These are phyloP conservation scores for Ylistrum balloti DNA, from an alignment of 1,140 invertebrate genomes.

Conservation along the genomic window DNA sequence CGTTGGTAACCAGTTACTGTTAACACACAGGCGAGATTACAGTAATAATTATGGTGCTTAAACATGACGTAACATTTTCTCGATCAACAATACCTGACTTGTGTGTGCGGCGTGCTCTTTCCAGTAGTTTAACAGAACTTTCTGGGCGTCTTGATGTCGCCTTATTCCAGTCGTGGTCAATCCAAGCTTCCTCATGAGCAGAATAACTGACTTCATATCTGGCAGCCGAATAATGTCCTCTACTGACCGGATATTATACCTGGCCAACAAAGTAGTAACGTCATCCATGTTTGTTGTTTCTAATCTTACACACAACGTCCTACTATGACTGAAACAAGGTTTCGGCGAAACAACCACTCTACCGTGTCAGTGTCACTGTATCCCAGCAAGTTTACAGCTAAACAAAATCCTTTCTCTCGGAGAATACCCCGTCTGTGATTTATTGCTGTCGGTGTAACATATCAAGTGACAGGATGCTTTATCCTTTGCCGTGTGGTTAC, in stretches of 20 bases:
- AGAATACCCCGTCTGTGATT: too few relatives aligned
- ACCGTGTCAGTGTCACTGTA: too few relatives aligned
- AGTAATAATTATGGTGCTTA: too few relatives aligned
- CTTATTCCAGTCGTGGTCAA: neutral
- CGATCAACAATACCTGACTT: neutral
- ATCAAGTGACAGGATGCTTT: neutral
- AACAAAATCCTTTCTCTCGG: too few relatives aligned
- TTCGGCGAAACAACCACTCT: too few relatives aligned
- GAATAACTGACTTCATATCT: neutral
- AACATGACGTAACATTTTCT: too few relatives aligned
- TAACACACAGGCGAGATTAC: too few relatives aligned
- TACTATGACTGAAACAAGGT: too few relatives aligned
- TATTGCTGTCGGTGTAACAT: neutral
- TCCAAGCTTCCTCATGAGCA: neutral
- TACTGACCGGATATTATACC: neutral
- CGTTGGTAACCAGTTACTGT: too few relatives aligned
- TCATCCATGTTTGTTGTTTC: conserved; percentile 7
- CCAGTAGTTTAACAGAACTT: neutral
- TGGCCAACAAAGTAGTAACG: neutral
- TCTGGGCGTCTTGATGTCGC: neutral
- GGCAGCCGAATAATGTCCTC: neutral
- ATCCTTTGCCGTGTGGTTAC: neutral
- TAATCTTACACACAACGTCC: too few relatives aligned
- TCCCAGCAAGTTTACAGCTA: too few relatives aligned
- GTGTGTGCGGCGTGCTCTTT: neutral